phyloP scores from a whole-genome alignment of 2,888 invertebrate genomes.

The Scotopteryx bipunctaria region DNA sequence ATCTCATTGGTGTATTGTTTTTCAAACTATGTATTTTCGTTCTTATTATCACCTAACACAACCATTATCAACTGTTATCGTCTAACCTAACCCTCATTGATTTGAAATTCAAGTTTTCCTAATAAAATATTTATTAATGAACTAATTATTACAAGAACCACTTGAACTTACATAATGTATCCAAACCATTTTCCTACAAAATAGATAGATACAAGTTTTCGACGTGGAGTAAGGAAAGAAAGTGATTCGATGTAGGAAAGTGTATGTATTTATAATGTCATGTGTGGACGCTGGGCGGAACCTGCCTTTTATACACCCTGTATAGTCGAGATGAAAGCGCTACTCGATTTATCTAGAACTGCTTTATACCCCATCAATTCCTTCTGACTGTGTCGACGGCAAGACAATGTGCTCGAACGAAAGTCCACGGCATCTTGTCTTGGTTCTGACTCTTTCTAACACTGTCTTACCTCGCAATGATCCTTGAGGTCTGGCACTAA shows the following conservation, averaged over 20 bases:
- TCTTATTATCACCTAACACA: too few relatives aligned
- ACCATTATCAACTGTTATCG: too few relatives aligned
- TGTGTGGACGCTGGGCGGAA: slow-evolving; percentile 47
- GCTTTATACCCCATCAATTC: slow-evolving; percentile 20
- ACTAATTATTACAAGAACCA: neutral
- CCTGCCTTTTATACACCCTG: slow-evolving; percentile 50
- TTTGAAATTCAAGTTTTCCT: neutral
- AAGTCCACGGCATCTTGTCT: too few relatives aligned
- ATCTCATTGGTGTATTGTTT: too few relatives aligned
- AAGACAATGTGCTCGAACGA: too few relatives aligned
- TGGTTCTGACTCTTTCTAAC: too few relatives aligned
- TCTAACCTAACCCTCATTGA: too few relatives aligned
- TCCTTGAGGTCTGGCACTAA: too few relatives aligned
- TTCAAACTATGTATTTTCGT: too few relatives aligned
- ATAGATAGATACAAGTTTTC: slow-evolving; percentile 35
- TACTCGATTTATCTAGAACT: slow-evolving; percentile 44
- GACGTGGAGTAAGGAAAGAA: slow-evolving; percentile 49
- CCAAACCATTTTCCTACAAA: slow-evolving; percentile 52
- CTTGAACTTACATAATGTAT: slow-evolving; percentile 58
- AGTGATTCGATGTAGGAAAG: slow-evolving; percentile 48
- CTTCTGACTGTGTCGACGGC: too few relatives aligned
- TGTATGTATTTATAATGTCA: slow-evolving; percentile 39
- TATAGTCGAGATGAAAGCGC: slow-evolving; percentile 52
- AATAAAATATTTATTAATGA: neutral
- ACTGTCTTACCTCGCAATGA: too few relatives aligned